Conservation (phyloP, 1,140 invertebrate species). For the Drosophila ogumai region DNA sequence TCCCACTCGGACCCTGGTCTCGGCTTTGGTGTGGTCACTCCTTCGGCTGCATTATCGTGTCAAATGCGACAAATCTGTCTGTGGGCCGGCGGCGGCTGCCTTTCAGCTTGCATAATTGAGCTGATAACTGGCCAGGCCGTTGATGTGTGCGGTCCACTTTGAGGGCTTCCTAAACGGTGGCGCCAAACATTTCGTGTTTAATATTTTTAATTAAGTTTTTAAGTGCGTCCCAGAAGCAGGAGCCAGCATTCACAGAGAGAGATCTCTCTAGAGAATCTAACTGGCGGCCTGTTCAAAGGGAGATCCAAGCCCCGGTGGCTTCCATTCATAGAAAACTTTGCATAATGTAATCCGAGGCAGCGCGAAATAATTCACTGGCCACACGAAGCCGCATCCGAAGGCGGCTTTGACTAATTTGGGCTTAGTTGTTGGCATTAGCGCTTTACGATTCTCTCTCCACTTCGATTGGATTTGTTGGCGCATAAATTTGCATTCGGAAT, state of each 20-base stretch:
- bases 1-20: background rate
- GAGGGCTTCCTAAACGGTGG: conserved; percentile 67
- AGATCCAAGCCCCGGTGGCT: conserved; percentile 2
- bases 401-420: conserved; percentile 70
- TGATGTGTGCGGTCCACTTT: conserved; percentile 66
- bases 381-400: conserved; percentile 47
- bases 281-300: conserved; percentile 25
- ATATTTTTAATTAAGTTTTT: conserved; percentile 81
- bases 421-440: conserved; percentile 48
- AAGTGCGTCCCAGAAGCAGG: conserved; percentile 40
- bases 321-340: conserved; percentile 79
- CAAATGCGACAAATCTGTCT: conserved; percentile 83
- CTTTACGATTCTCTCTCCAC: conserved; percentile 13
- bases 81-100: conserved; percentile 60
- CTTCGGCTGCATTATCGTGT: conserved; percentile 74
- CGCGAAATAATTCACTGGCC: conserved; percentile 71
- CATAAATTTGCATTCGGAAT: conserved; percentile 71
- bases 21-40: conserved; percentile 57
- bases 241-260: background rate
- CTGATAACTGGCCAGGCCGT: conserved; percentile 56
- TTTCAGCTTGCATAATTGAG: conserved; percentile 77
- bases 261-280: background rate
- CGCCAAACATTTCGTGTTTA: conserved; percentile 68
- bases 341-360: conserved; percentile 52
- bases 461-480: conserved; percentile 51